phyloP scores from a whole-genome alignment of 2,113 vertebrate genomes.

The Lepus timidus region DNA sequence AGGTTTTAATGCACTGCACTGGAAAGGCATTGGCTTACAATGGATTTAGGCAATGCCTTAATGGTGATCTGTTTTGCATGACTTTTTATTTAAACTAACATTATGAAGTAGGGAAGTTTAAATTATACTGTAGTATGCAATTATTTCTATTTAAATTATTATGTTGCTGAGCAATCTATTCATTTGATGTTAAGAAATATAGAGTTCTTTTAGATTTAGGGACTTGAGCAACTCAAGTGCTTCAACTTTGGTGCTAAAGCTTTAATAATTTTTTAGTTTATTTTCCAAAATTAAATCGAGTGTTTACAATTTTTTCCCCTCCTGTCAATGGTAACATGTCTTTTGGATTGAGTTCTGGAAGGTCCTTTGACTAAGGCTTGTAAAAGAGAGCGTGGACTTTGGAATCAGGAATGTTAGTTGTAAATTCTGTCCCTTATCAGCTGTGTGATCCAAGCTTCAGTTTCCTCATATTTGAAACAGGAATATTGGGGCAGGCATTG shows the following conservation, averaged over 20 bases:
- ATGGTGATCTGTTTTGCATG: not conserved
- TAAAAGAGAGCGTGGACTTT: not conserved
- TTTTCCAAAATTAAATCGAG: not conserved
- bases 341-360: not conserved
- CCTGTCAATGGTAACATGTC: not conserved
- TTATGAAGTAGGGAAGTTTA: not conserved
- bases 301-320: not conserved
- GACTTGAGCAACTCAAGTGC: not conserved
- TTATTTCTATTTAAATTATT: not conserved
- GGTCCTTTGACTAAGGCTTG: not conserved
- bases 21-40: not conserved
- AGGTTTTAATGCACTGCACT: not conserved
- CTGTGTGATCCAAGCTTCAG: not conserved
- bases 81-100: slow-evolving; percentile 52
- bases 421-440: not conserved
- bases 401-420: not conserved
- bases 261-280: not conserved
- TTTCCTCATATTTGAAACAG: not conserved
- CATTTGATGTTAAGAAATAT: slow-evolving; percentile 13
- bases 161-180: not conserved
- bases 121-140: not conserved
- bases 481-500: too few species aligned
- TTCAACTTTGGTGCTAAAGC: slow-evolving; percentile 48
- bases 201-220: slow-evolving; percentile 8
- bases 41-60: not conserved